phyloP scores from a whole-genome alignment of 2,113 vertebrate species.

The Perca fluviatilis region DNA sequence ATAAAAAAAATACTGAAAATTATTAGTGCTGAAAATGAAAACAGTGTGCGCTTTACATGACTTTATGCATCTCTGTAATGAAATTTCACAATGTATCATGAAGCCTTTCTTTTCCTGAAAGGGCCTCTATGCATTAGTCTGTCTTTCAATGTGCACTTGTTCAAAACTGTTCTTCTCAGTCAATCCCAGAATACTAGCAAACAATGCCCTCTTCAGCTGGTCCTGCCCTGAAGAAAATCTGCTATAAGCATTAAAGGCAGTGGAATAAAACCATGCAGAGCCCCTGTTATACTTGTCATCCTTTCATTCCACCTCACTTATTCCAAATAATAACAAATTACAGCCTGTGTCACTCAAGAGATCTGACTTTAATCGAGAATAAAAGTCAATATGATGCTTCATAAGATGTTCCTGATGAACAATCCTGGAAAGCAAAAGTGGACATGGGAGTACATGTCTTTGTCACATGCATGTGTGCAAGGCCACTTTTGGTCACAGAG shows the following conservation, averaged over 20 bases:
- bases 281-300: constrained; percentile 56
- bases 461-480: constrained; percentile 54
- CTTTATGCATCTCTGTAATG: constrained; percentile 16
- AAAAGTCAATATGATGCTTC: constrained; percentile 68
- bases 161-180: constrained; percentile 48
- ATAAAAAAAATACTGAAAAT: not conserved
- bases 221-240: constrained; percentile 64
- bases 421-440: constrained; percentile 57
- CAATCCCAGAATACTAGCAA: constrained; percentile 55
- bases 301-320: constrained; percentile 82
- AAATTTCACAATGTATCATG: constrained; percentile 51
- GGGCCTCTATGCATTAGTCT: constrained; percentile 64
- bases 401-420: constrained; percentile 61
- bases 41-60: constrained; percentile 6
- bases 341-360: constrained; percentile 75
- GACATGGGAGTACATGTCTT: constrained; percentile 64
- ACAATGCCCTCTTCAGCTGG: constrained; percentile 51
- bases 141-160: constrained; percentile 6
- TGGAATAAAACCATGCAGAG: constrained; percentile 34
- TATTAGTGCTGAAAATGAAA: not conserved
- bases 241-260: constrained; percentile 63
- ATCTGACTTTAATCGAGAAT: constrained; percentile 61
- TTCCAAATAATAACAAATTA: constrained; percentile 80
- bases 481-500: constrained; percentile 40
- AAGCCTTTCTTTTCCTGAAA: constrained; percentile 69